Percentiles rank a stretch among this genome's conserved stretches.
Evolutionary conservation across 2,113 vertebrate genomes (phyloP).

Genomic region (Martes martes): DNA sequence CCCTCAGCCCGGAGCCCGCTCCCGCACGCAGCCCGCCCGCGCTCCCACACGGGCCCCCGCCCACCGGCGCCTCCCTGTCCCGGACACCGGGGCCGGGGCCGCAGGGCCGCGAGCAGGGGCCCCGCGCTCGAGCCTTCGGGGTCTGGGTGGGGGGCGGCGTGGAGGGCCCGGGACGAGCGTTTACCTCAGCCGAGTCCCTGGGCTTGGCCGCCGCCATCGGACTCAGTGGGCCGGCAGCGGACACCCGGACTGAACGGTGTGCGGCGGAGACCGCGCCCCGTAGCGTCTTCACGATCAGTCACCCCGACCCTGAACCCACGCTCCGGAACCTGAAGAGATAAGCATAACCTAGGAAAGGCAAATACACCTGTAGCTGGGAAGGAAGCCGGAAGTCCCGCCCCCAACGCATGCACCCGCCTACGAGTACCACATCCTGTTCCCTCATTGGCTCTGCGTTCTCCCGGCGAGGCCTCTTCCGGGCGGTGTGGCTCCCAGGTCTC

Average conservation of each 20-base stretch:
- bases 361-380: too few species aligned
- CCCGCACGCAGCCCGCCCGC: too few species aligned
- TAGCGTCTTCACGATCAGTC: neutral
- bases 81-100: too few species aligned
- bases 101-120: too few species aligned
- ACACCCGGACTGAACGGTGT: accelerated
- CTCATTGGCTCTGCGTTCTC: neutral
- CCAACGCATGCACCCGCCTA: neutral
- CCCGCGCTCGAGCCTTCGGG: too few species aligned
- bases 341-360: neutral
- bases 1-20: too few species aligned
- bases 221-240: neutral
- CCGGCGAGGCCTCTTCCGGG: neutral
- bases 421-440: neutral
- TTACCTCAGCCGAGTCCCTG: too few species aligned
- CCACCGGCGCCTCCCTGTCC: too few species aligned
- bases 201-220: neutral
- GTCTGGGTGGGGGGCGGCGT: too few species aligned
- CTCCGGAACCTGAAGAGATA: neutral
- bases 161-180: too few species aligned
- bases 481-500: neutral
- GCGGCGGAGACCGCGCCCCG: too few species aligned
- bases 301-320: neutral
- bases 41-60: too few species aligned
- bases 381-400: neutral